Base-by-base conservation (phyloP, 2,797 vertebrate genomes). In the Leptoclinus maculatus region DNA sequence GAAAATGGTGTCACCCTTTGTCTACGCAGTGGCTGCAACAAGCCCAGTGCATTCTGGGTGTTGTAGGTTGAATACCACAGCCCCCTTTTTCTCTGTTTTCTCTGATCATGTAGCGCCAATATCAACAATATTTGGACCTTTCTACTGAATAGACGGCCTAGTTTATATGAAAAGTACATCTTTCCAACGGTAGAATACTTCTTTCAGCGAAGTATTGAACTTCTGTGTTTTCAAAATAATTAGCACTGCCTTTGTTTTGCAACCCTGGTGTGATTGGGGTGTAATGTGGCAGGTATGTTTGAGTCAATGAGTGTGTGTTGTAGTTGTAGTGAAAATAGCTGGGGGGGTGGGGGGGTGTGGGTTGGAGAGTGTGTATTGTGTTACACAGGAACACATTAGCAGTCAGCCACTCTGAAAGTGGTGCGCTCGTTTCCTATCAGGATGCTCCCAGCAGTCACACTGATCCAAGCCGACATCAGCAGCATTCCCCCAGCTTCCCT, bases 321-420 rank as follows among this genome's bases (percentile, higher is more conserved):
- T 51, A 39, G 45, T 43, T 4, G 32, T 51, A 60, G 73, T 39
- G 75, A 54, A 71, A 65, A 59, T 83, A 64, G 69, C 23, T 27
- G 69, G 65, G 78, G 74, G 79, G 80, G 7, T 27, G 69, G 65
- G 78, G 74, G 79, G 80, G 7, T 32, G 2, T 39, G 68, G 64
- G 77, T 66, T 29, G 62, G 69, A 70, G 84, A 10, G 25, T 62
- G 66, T 87, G 81, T 83, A 88, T 89, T 80, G 84, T 92, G 85
- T 91, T 91, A 87, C 88, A 90, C 70, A 79, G 84, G 74, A 90
- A 83, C 79, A 84, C 90, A 88, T 93, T 92, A 93, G 88, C 82
- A 90, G 75, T 45, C 82, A 81, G 79, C 70, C 65, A 60, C 83
- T 90, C 78, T 80, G 77, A 87, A 87, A 80, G 78, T 65, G 77